These are phyloP conservation scores for Oscheius onirici DNA, from an alignment of 2,888 invertebrate species.

Conservation along the genomic window DNA sequence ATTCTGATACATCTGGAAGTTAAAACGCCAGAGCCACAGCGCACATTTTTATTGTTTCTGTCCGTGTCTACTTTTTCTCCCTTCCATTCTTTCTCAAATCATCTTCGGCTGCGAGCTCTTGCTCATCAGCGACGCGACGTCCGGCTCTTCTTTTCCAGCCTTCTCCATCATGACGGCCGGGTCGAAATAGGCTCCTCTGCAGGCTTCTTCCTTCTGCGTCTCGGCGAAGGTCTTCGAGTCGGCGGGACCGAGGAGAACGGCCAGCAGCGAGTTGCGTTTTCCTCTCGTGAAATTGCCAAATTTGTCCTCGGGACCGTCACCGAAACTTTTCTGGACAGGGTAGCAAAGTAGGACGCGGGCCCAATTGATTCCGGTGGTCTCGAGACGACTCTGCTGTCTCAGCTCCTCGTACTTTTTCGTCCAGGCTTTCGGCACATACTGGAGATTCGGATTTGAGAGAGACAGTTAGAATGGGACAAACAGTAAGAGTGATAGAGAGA, in stretches of 20 bases:
- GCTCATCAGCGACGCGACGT: background rate
- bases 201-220: conserved; percentile 43
- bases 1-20: too few relatives aligned
- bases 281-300: conserved; percentile 46
- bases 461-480: too few relatives aligned
- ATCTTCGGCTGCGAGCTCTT: background rate
- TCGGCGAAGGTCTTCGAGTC: conserved; percentile 50
- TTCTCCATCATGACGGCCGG: conserved; percentile 40
- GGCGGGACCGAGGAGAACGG: conserved; percentile 40
- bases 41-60: too few relatives aligned
- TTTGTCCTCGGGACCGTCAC: conserved; percentile 49
- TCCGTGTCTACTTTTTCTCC: too few relatives aligned
- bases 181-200: conserved; percentile 45
- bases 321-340: conserved; percentile 48
- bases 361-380: conserved; percentile 51
- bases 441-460: too few relatives aligned
- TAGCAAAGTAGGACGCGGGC: conserved; percentile 43
- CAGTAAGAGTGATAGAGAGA: too few relatives aligned
- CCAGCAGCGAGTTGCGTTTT: conserved; percentile 37
- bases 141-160: conserved; percentile 20
- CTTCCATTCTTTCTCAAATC: too few relatives aligned
- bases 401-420: conserved; percentile 43
- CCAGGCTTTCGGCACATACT: conserved; percentile 50
- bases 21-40: conserved; percentile 27
- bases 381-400: conserved; percentile 42